Evolutionary conservation across 1,140 invertebrate species (phyloP).

Genomic region (Battus philenor): DNA sequence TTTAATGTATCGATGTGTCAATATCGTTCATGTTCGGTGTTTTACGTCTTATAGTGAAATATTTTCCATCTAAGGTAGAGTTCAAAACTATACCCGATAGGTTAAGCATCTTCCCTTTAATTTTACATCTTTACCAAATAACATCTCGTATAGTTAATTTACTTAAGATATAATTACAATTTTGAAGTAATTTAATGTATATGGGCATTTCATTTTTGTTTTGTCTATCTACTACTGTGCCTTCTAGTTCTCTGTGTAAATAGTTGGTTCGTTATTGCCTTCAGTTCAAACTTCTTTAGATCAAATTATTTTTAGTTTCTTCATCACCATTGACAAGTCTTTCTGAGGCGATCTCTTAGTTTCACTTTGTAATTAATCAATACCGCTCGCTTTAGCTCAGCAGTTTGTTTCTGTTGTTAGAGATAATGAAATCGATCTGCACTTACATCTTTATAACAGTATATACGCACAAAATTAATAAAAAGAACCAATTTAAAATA

Average conservation of each 20-base stretch:
- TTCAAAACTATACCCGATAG: constrained; percentile 19
- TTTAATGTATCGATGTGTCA: constrained; percentile 43
- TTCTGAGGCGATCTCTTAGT: neutral
- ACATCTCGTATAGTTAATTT: constrained; percentile 4
- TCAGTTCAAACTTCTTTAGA: constrained; percentile 11
- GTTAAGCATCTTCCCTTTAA: constrained; percentile 19
- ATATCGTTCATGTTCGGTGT: constrained; percentile 34
- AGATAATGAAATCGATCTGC: no score
- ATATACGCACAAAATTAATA: no score
- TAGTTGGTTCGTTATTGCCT: constrained; percentile 34
- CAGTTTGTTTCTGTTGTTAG: no score
- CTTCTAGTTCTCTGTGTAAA: constrained; percentile 64
- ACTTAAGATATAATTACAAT: neutral
- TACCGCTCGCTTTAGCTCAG: neutral
- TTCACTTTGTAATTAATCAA: neutral
- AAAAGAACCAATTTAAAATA: no score
- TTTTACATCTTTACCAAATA: constrained; percentile 24
- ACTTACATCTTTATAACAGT: no score
- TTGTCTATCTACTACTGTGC: constrained; percentile 62
- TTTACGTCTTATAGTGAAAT: constrained; percentile 25
- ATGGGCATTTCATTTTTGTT: constrained; percentile 23
- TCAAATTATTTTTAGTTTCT: neutral
- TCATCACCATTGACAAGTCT: neutral
- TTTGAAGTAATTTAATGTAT: constrained; percentile 1
- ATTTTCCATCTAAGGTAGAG: constrained; percentile 21